Conservation (phyloP, 2,113 vertebrate genomes). For the Otus sunia region DNA sequence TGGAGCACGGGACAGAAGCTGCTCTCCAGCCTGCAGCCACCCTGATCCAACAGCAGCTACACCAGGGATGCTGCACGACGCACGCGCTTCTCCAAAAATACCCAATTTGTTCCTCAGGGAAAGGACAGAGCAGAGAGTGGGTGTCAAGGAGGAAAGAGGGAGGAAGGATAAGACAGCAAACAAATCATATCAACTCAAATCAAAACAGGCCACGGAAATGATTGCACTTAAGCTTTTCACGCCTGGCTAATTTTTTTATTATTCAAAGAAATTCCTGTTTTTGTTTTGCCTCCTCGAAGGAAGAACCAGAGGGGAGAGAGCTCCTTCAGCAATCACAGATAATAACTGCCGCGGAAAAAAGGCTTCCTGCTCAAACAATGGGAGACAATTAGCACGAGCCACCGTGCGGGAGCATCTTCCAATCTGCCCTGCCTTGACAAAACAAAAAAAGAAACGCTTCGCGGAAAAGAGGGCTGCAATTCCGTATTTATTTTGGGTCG, state of each 20-base stretch:
- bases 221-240: constrained; percentile 30
- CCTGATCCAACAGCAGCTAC: neutral
- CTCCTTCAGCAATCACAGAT: constrained; percentile 17
- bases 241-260: constrained; percentile 43
- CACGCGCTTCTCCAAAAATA: neutral
- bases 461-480: neutral
- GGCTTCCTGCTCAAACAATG: constrained; percentile 3
- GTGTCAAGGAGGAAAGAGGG: neutral
- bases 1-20: neutral
- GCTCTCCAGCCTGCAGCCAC: neutral
- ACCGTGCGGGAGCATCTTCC: neutral
- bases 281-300: constrained; percentile 40
- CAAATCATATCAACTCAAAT: neutral
- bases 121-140: neutral
- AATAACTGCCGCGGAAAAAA: neutral
- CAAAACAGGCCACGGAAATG: constrained; percentile 7
- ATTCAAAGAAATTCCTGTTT: constrained; percentile 33
- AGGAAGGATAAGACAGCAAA: constrained; percentile 5
- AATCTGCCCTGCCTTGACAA: neutral
- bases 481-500: neutral
- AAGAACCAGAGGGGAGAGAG: neutral
- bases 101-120: fast-evolving
- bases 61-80: neutral
- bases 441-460: neutral
- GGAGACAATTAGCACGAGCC: neutral